Conservation (phyloP, 2,113 vertebrate genomes). For the Pandion haliaetus region DNA sequence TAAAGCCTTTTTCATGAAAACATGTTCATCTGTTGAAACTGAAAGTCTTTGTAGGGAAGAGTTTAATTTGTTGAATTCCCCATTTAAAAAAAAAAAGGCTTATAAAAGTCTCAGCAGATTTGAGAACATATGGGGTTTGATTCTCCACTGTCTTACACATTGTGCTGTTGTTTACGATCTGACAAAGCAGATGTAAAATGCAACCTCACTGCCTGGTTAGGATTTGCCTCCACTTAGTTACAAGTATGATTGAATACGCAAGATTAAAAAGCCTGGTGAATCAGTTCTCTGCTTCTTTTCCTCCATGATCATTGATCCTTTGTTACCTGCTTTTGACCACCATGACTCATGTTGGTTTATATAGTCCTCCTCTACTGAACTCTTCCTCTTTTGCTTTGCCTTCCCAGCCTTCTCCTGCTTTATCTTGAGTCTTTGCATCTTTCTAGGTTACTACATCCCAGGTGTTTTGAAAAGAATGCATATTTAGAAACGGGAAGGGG, state of each 20-base stretch:
- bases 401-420: not conserved
- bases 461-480: not conserved
- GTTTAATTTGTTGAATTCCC: not conserved
- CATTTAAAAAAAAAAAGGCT: not conserved
- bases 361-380: not conserved
- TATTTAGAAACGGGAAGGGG: not conserved
- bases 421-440: not conserved
- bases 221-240: not conserved
- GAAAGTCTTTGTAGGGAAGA: not conserved
- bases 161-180: not conserved
- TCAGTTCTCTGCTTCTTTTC: not conserved
- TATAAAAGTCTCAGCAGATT: conserved; percentile 9
- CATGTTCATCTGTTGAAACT: not conserved
- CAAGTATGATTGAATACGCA: not conserved
- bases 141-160: conserved; percentile 18
- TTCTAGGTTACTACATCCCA: not conserved
- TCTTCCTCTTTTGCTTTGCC: not conserved
- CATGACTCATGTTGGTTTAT: fast-evolving
- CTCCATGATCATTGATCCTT: not conserved
- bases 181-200: conserved; percentile 14
- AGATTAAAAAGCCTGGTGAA: not conserved
- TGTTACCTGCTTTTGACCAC: not conserved
- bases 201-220: not conserved
- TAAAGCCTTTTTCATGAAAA: not conserved
- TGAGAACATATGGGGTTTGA: conserved; percentile 31